phyloP scores from a whole-genome alignment of 2,113 vertebrate species.

The Promerops cafer region DNA sequence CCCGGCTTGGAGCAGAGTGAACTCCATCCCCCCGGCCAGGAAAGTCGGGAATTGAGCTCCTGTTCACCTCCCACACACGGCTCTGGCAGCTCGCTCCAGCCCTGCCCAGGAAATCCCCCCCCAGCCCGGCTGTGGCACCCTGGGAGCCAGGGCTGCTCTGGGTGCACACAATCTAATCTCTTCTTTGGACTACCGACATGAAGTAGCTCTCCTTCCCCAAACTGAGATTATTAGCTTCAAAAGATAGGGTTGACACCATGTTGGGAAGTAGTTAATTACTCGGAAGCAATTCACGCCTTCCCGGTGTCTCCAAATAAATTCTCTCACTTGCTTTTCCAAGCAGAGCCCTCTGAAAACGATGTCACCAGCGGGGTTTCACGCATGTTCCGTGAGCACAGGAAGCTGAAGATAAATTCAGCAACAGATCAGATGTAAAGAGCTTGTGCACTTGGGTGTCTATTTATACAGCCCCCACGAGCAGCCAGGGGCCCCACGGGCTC shows the following conservation, averaged over 20 bases:
- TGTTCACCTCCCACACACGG: neutral
- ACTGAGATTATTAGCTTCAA: neutral
- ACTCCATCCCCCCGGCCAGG: neutral
- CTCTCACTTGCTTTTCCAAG: neutral
- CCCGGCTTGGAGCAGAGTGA: neutral
- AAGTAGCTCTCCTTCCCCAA: neutral
- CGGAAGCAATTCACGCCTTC: neutral
- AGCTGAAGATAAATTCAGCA: conserved; percentile 19
- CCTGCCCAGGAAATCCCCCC: neutral
- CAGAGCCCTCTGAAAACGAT: neutral
- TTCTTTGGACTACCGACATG: neutral
- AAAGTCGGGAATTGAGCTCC: neutral
- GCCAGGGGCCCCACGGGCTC: neutral
- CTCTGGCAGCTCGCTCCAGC: neutral
- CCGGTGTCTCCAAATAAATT: neutral
- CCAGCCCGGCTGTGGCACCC: neutral
- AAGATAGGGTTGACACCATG: neutral
- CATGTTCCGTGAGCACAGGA: neutral
- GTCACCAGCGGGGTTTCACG: neutral
- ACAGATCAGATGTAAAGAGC: neutral
- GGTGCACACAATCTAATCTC: neutral
- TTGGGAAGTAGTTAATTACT: neutral
- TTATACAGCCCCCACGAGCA: neutral
- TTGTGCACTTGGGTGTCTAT: neutral
- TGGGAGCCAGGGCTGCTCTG: neutral